Evolutionary conservation across 2,797 vertebrate species (phyloP).

Genomic region (Halcyon badia): DNA sequence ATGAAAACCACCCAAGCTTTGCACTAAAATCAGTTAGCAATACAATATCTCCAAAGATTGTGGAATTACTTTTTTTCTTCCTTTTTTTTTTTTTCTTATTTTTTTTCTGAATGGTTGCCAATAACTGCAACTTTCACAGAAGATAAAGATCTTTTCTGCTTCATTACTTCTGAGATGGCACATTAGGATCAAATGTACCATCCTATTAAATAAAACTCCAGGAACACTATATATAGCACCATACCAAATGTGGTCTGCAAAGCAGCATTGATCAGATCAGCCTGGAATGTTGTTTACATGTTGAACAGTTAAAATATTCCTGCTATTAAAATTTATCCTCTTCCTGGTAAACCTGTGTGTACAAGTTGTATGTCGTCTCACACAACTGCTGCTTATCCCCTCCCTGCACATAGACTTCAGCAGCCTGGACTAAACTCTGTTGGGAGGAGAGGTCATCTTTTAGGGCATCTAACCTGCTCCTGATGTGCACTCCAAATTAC

Average conservation of each 20-base stretch:
- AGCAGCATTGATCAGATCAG: conserved; percentile 73
- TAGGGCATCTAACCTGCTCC: not conserved
- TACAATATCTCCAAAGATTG: conserved; percentile 74
- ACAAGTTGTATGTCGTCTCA: not conserved
- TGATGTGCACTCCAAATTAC: not conserved
- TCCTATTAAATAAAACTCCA: conserved; percentile 81
- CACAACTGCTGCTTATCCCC: not conserved
- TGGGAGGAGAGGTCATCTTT: not conserved
- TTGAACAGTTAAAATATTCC: conserved; percentile 66
- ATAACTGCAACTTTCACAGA: conserved; percentile 80
- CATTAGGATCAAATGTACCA: conserved; percentile 79
- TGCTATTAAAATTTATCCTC: conserved; percentile 46
- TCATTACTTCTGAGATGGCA: conserved; percentile 81
- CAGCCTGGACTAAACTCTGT: not conserved
- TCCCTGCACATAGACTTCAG: not conserved
- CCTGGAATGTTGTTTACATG: conserved; percentile 63
- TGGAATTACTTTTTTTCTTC: conserved; percentile 78
- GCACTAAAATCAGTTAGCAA: conserved; percentile 74
- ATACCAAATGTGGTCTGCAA: conserved; percentile 68
- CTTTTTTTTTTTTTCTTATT: conserved; percentile 46
- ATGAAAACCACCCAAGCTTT: conserved; percentile 75
- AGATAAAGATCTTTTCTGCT: conserved; percentile 81
- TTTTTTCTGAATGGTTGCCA: conserved; percentile 76
- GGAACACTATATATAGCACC: conserved; percentile 77
- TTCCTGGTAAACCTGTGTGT: conserved; percentile 25